Evolutionary conservation across 2,888 invertebrate genomes (phyloP).

Genomic region (Myathropa florea): DNA sequence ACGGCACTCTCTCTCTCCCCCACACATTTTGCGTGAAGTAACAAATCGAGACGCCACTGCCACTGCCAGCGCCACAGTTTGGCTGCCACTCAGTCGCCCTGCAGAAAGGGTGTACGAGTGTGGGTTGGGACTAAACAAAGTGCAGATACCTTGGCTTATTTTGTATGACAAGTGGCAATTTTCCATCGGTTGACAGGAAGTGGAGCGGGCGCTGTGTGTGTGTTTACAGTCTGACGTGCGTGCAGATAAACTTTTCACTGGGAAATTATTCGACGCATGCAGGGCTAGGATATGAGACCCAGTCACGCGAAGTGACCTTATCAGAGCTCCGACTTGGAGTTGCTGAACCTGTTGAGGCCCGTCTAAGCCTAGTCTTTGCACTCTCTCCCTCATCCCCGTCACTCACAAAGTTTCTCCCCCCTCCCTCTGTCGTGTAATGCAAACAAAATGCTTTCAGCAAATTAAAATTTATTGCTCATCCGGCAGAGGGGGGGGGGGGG

Average conservation of each 20-base stretch:
- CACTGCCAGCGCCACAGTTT: not conserved
- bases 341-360: not conserved
- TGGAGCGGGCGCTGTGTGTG: not conserved
- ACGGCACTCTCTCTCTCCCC: not conserved
- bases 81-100: conserved; percentile 11
- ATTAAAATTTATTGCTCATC: conserved; percentile 58
- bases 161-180: conserved; percentile 68
- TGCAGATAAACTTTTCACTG: conserved; percentile 43
- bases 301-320: conserved; percentile 40
- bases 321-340: not conserved
- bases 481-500: not conserved
- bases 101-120: not conserved
- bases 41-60: conserved; percentile 45
- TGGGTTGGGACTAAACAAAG: conserved; percentile 42
- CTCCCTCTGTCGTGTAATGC: not conserved
- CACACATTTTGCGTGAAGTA: not conserved
- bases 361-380: not conserved
- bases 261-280: not conserved
- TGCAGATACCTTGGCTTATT: conserved; percentile 63
- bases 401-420: not conserved
- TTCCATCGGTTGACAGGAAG: conserved; percentile 51
- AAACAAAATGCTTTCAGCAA: conserved; percentile 58
- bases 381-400: not conserved
- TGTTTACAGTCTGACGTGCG: conserved; percentile 34
- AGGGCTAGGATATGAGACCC: not conserved